These are phyloP conservation scores for Cheilosia vernalis DNA, from an alignment of 2,888 invertebrate species.

Conservation along the genomic window DNA sequence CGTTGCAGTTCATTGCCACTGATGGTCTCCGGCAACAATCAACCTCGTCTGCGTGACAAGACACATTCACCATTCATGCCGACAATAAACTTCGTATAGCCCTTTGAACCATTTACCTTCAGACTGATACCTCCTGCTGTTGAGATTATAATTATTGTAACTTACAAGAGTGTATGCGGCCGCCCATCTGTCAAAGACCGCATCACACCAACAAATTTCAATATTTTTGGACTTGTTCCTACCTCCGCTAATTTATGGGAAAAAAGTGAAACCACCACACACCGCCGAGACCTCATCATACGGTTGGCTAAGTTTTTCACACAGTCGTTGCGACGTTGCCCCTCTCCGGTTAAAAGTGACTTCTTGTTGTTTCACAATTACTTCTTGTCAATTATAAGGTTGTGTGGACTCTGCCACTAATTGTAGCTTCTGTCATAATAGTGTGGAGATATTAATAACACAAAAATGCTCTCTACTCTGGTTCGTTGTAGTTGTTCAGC, in stretches of 20 bases:
- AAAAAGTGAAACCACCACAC: conserved; percentile 53
- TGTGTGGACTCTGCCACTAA: conserved; percentile 21
- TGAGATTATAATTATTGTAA: conserved; percentile 57
- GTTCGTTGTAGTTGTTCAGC: conserved; percentile 86
- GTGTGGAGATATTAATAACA: conserved; percentile 22
- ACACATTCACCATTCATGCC: conserved; percentile 33
- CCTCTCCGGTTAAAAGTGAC: not conserved
- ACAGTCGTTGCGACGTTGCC: conserved; percentile 1
- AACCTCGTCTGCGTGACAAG: conserved; percentile 41
- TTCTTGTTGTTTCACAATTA: conserved; percentile 12
- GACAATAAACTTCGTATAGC: conserved; percentile 24
- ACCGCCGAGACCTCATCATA: conserved; percentile 50
- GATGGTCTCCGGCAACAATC: conserved; percentile 44
- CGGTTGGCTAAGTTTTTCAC: conserved; percentile 60
- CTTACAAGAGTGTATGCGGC: conserved; percentile 26
- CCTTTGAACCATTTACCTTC: conserved; percentile 23
- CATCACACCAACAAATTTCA: conserved; percentile 34
- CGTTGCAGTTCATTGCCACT: conserved; percentile 69
- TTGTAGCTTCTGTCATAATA: conserved; percentile 41
- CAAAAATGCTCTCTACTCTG: conserved; percentile 6
- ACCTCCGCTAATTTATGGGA: conserved; percentile 67
- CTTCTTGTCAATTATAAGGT: conserved; percentile 49
- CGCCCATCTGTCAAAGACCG: conserved; percentile 1
- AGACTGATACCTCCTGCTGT: conserved; percentile 22
- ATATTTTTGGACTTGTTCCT: conserved; percentile 26